Base-by-base conservation (phyloP, 2,888 invertebrate species). In the Caprella mutica region DNA sequence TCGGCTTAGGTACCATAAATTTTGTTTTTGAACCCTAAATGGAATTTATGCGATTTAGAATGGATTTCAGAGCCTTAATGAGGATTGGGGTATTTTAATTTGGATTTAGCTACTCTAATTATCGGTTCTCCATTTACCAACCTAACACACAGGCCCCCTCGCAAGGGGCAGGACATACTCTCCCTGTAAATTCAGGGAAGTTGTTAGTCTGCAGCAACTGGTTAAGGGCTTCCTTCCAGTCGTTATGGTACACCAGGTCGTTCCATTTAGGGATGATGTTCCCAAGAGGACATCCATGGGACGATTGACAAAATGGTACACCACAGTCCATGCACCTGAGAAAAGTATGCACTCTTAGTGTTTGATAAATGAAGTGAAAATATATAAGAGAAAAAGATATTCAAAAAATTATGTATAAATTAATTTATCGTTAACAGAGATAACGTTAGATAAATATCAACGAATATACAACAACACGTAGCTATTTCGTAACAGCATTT, bases 251-350 rank as follows among this genome's bases (percentile, higher is more conserved):
- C n/a, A 98, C 80, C 21, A 98, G 81, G 71, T 96, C 91, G 75
- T 98, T 98, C 94, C 96, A 98, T 76, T 94, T 94, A 54, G 98
- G 98, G 67, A 98, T 93, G 67, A 98, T 92, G 74, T 98, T 98
- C 30, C 96, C 96, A 38, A 98, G 80, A 1, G 97, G 97, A 71
- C 97, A 98, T 48, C 97, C 97, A 72, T 94, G 89, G 38, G 81
- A 80, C 35, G 89, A 89, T 72, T 92, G 91, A 71, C 98, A 98
- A 77, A 94, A 93, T 8, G 93, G 93, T n/a, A 98, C 93, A 24
- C 97, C 97, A 68, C 79, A 79, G 65, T 79, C 79, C 79, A 79
- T 79, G 68, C 79, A 79, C 12, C n/a, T n/a, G n/a, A n/a, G n/a
- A n/a, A n/a, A n/a, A n/a, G n/a, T n/a, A n/a, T n/a, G n/a, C n/a